Evolutionary conservation across 2,888 invertebrate species (phyloP).

Genomic region (Erynnis tages): DNA sequence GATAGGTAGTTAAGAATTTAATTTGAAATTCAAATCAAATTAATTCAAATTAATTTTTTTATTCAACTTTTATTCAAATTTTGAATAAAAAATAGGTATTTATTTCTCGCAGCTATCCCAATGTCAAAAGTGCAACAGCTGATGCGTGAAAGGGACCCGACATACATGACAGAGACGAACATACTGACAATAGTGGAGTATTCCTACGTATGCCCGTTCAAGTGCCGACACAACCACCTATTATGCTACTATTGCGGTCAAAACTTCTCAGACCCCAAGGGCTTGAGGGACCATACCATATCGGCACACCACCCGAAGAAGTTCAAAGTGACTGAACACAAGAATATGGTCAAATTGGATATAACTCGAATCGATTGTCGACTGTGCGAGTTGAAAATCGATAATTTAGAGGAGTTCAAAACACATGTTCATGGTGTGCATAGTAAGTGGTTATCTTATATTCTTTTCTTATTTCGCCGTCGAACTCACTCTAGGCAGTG

Average conservation of each 20-base stretch:
- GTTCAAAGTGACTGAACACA: slow-evolving; percentile 64
- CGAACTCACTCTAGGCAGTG: too few species aligned
- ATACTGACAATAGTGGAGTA: slow-evolving; percentile 62
- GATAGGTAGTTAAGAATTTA: too few species aligned
- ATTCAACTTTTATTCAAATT: too few species aligned
- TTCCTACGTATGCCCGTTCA: slow-evolving; percentile 68
- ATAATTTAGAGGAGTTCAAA: slow-evolving; percentile 57
- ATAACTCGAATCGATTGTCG: slow-evolving; percentile 65
- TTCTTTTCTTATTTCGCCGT: too few species aligned
- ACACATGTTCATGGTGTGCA: slow-evolving; percentile 53
- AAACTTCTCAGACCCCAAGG: slow-evolving; percentile 48
- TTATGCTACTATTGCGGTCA: slow-evolving; percentile 68
- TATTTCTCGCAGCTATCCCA: slow-evolving; percentile 40
- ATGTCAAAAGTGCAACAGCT: slow-evolving; percentile 64
- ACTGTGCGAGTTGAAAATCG: slow-evolving; percentile 51
- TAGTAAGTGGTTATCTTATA: too few species aligned
- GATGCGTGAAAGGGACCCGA: slow-evolving; percentile 62
- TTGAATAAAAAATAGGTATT: too few species aligned
- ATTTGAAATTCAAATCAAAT: too few species aligned
- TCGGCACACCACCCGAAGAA: slow-evolving; percentile 58
- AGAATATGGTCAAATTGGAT: slow-evolving; percentile 70
- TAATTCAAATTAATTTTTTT: too few species aligned
- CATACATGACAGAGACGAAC: slow-evolving; percentile 66
- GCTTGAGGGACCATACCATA: slow-evolving; percentile 55
- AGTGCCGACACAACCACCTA: slow-evolving; percentile 66